These are phyloP conservation scores for Malurus elegans DNA, from an alignment of 2,113 vertebrate genomes.

Conservation along the genomic window DNA sequence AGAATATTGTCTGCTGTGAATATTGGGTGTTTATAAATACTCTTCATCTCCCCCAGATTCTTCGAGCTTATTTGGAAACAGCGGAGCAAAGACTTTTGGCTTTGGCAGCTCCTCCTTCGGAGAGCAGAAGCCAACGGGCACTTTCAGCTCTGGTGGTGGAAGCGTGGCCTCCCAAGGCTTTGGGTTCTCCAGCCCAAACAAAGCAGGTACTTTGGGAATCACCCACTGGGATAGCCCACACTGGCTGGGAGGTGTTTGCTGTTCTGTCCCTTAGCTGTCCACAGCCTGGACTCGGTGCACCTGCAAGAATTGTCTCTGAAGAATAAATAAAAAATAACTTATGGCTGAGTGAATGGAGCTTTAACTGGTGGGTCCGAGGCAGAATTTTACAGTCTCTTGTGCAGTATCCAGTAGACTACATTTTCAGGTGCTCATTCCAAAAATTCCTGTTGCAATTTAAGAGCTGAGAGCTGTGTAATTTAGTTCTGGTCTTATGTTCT, in stretches of 20 bases:
- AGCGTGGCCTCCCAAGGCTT: conserved; percentile 94
- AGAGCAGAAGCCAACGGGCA: conserved; percentile 88
- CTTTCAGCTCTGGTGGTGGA: conserved; percentile 87
- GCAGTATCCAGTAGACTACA: not conserved
- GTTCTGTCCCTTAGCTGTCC: not conserved
- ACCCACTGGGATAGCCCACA: fast-evolving
- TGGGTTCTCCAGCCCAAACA: conserved; percentile 84
- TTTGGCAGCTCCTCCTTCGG: conserved; percentile 83
- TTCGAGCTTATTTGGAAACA: conserved; percentile 87
- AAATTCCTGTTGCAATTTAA: not conserved
- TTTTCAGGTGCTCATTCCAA: not conserved
- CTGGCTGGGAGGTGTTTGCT: not conserved
- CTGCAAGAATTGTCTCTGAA: not conserved
- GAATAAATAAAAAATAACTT: not conserved
- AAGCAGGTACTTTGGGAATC: conserved; percentile 81
- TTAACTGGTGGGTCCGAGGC: not conserved
- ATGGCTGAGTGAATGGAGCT: not conserved
- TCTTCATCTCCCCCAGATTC: conserved; percentile 69
- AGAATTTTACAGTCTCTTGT: not conserved
- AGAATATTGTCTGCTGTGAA: not conserved
- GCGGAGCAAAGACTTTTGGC: conserved; percentile 85
- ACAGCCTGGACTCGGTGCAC: fast-evolving
- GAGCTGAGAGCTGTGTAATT: not conserved
- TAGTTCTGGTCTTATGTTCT: not conserved
- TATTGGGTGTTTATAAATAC: not conserved